Percentiles rank a stretch among this genome's conserved stretches.
These are phyloP conservation scores for Diorhabda sublineata DNA, from an alignment of 1,140 invertebrate species.

Conservation along the genomic window DNA sequence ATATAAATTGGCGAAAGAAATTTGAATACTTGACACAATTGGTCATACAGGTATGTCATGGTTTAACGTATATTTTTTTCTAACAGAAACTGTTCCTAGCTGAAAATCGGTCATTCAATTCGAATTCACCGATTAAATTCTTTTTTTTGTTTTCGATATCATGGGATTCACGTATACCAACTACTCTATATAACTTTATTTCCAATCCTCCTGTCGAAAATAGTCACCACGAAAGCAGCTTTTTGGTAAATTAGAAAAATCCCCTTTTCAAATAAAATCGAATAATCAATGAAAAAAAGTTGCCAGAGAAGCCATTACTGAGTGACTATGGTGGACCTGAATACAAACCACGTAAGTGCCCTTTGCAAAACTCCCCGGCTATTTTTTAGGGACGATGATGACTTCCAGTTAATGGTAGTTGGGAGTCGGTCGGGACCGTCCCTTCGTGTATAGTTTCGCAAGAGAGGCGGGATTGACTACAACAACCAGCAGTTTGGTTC, in stretches of 20 bases:
- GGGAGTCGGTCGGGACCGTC: slow-evolving; percentile 28
- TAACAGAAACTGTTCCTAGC: too few species aligned
- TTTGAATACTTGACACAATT: too few species aligned
- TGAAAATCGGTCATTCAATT: too few species aligned
- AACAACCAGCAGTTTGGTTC: not conserved
- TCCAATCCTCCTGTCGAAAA: too few species aligned
- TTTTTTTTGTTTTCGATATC: too few species aligned
- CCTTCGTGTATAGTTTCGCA: slow-evolving; percentile 33
- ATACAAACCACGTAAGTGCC: slow-evolving; percentile 16
- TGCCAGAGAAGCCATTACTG: slow-evolving; percentile 15
- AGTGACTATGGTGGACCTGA: slow-evolving; percentile 10
- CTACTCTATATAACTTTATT: too few species aligned
- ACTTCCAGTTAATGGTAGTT: slow-evolving; percentile 30
- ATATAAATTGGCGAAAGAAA: too few species aligned
- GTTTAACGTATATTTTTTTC: too few species aligned
- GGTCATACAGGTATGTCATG: too few species aligned
- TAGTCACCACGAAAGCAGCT: too few species aligned
- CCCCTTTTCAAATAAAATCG: not conserved
- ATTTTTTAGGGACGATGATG: slow-evolving; percentile 23
- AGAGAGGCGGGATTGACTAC: slow-evolving; percentile 24
- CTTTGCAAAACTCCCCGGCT: slow-evolving; percentile 13
- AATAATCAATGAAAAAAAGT: slow-evolving; percentile 9
- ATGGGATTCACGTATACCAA: too few species aligned
- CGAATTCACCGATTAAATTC: too few species aligned
- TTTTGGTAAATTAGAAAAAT: not conserved